Percentiles rank a stretch among this genome's conserved stretches.
Evolutionary conservation across 2,113 vertebrate genomes (phyloP).

Genomic region (Theristicus caerulescens): DNA sequence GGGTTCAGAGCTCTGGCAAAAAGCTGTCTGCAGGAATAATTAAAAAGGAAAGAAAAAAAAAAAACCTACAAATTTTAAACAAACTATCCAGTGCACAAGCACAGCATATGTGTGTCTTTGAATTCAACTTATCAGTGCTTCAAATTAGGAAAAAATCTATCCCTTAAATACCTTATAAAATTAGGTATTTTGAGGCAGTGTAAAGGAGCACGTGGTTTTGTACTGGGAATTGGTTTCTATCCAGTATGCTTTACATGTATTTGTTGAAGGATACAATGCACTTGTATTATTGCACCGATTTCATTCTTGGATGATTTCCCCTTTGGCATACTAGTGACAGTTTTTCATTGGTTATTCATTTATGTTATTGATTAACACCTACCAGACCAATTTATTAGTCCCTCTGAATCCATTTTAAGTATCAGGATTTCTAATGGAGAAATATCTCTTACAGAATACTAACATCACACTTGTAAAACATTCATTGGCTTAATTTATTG

Average conservation of each 20-base stretch:
- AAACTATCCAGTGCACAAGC: not conserved
- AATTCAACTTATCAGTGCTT: constrained; percentile 1
- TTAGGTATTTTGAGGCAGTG: not conserved
- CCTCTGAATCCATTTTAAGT: constrained; percentile 67
- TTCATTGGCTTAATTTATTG: constrained; percentile 14
- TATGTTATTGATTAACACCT: constrained; percentile 73
- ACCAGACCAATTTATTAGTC: constrained; percentile 70
- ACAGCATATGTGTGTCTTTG: not conserved
- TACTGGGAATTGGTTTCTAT: constrained; percentile 54
- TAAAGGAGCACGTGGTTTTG: not conserved
- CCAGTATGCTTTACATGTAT: constrained; percentile 61
- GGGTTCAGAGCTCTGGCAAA: constrained; percentile 52
- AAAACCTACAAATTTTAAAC: not conserved
- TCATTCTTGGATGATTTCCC: constrained; percentile 76
- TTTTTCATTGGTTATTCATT: constrained; percentile 75
- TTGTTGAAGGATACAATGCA: constrained; percentile 66
- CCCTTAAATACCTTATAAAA: not conserved
- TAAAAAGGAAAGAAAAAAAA: not conserved
- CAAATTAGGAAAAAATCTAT: not conserved
- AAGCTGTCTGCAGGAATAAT: constrained; percentile 49
- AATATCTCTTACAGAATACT: constrained; percentile 39
- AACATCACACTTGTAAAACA: constrained; percentile 40
- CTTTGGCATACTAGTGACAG: constrained; percentile 61
- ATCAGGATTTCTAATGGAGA: constrained; percentile 26
- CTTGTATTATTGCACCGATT: constrained; percentile 63